Conservation (phyloP, 1,140 invertebrate genomes). For the Colletes latitarsis region DNA sequence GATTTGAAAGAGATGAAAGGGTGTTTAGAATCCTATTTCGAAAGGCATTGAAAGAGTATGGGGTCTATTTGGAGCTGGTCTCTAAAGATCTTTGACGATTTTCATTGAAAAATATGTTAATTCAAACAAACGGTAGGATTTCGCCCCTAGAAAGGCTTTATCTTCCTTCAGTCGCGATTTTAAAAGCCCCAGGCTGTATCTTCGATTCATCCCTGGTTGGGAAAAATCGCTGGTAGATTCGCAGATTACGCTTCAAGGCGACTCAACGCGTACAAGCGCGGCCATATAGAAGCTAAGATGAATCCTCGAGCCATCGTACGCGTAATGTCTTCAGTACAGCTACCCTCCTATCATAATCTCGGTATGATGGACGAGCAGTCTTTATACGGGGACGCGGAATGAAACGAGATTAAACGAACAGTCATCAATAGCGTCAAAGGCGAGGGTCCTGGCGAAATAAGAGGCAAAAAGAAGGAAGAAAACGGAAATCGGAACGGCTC, state of each 20-base stretch:
- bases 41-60: not conserved
- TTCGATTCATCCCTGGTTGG: slow-evolving; percentile 28
- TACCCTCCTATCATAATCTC: slow-evolving; percentile 76
- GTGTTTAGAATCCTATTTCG: not conserved
- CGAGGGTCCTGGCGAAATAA: not conserved
- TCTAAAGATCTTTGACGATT: no score
- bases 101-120: no score
- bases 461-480: no score
- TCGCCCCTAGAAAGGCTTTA: not conserved
- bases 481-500: slow-evolving; percentile 46
- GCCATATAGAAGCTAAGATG: slow-evolving; percentile 51
- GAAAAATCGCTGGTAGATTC: slow-evolving; percentile 24
- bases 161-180: slow-evolving; percentile 9
- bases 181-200: slow-evolving; percentile 5
- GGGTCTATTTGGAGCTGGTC: not conserved
- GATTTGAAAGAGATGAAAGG: slow-evolving; percentile 8
- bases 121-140: not conserved
- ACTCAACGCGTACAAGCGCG: slow-evolving; percentile 18
- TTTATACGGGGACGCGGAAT: slow-evolving; percentile 72
- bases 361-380: slow-evolving; percentile 75
- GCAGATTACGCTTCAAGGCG: slow-evolving; percentile 40
- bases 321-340: slow-evolving; percentile 77
- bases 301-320: slow-evolving; percentile 72
- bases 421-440: slow-evolving; percentile 69
- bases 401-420: slow-evolving; percentile 71